These are phyloP conservation scores for Orbicella faveolata DNA, from an alignment of 64 coral and sea anemone genomes.

Conservation along the genomic window DNA sequence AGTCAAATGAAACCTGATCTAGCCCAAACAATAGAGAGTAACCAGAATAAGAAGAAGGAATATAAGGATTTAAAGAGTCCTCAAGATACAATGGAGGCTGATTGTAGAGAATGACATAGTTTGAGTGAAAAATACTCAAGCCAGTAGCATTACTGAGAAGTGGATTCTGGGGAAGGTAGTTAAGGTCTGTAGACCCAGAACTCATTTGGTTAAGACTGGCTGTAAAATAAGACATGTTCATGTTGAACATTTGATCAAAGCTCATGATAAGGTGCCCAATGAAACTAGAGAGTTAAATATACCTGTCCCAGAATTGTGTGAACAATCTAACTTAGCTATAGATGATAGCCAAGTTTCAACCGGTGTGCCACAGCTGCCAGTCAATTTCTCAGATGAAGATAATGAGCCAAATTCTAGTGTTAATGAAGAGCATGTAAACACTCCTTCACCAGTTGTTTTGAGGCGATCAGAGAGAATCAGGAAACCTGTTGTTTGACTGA, in stretches of 20 bases:
- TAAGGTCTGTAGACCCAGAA: slow-evolving; percentile 76
- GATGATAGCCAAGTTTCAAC: slow-evolving; percentile 1
- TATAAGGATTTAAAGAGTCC: slow-evolving; percentile 38
- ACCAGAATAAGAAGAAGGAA: neutral
- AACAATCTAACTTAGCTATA: slow-evolving; percentile 10
- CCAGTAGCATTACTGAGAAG: slow-evolving; percentile 19
- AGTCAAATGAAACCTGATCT: slow-evolving; percentile 31
- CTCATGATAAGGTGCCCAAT: slow-evolving; percentile 55
- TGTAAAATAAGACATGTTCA: slow-evolving; percentile 55
- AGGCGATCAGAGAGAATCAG: slow-evolving; percentile 64
- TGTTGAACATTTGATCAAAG: slow-evolving; percentile 70
- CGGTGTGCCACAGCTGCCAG: neutral
- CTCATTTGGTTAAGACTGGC: slow-evolving; percentile 69
- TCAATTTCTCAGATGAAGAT: neutral
- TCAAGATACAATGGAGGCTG: neutral
- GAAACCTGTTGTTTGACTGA: slow-evolving; percentile 56
- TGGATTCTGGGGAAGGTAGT: slow-evolving; percentile 75
- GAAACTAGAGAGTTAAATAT: neutral
- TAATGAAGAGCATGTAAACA: slow-evolving; percentile 38
- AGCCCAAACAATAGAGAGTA: slow-evolving; percentile 29
- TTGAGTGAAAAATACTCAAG: slow-evolving; percentile 17
- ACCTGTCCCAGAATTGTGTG: slow-evolving; percentile 49
- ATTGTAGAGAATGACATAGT: slow-evolving; percentile 3
- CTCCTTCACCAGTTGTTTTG: slow-evolving; percentile 7
- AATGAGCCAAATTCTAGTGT: neutral